Conservation (phyloP, 2,113 vertebrate genomes). For the Mustelus asterias region DNA sequence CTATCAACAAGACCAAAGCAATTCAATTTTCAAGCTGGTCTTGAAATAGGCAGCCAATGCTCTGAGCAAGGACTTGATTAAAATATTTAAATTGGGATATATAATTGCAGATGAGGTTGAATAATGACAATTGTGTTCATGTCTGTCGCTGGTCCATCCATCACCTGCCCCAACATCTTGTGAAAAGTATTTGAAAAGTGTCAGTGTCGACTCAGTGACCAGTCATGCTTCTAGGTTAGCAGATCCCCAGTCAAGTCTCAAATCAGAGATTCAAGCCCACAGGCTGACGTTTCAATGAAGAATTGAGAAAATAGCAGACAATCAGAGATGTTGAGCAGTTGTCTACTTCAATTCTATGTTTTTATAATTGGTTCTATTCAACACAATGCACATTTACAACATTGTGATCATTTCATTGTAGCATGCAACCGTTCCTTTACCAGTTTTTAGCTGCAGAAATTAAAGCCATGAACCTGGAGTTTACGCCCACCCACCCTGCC, state of each 20-base stretch:
- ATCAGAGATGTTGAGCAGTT: background rate
- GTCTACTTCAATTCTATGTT: no score
- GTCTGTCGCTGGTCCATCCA: background rate
- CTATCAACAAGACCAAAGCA: no score
- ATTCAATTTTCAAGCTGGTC: no score
- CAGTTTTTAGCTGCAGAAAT: no score
- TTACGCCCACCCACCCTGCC: no score
- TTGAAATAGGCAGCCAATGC: no score
- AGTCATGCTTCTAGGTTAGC: background rate
- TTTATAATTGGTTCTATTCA: background rate
- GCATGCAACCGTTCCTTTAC: background rate
- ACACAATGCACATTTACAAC: background rate
- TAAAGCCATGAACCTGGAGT: no score
- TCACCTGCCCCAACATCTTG: background rate
- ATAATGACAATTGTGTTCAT: background rate
- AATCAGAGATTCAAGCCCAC: no score
- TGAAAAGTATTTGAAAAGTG: background rate
- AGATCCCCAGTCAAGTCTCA: background rate
- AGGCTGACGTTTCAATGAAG: no score
- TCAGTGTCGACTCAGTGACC: background rate
- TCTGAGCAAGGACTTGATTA: no score
- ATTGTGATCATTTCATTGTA: background rate
- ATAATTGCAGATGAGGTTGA: background rate
- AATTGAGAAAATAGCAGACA: background rate
- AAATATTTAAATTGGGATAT: no score